Conservation (phyloP, 1,140 invertebrate genomes). For the Aphis craccivora region DNA sequence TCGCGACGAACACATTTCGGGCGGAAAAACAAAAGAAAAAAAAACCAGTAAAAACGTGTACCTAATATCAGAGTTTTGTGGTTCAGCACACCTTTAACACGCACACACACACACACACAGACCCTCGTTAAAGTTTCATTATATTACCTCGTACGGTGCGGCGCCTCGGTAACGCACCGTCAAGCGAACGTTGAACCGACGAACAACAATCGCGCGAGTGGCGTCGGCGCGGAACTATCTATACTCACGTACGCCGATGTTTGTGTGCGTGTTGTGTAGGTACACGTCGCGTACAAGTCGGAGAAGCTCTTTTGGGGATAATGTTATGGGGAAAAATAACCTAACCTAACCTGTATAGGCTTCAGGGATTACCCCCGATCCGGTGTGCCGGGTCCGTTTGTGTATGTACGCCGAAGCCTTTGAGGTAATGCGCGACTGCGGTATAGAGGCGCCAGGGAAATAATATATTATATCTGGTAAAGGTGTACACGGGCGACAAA, state of each 20-base stretch:
- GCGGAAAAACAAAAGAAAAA: slow-evolving; percentile 19
- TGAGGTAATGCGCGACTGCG: neutral
- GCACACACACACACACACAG: neutral
- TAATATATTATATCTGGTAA: neutral
- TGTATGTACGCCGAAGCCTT: neutral
- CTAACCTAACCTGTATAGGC: neutral
- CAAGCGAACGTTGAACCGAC: slow-evolving; percentile 56
- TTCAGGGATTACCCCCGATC: neutral
- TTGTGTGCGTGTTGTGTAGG: neutral
- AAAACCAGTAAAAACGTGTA: slow-evolving; percentile 9
- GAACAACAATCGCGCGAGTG: slow-evolving; percentile 4
- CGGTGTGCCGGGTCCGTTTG: too few relatives aligned
- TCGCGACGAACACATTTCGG: slow-evolving; percentile 27
- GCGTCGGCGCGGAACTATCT: slow-evolving; percentile 40
- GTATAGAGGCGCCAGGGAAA: neutral
- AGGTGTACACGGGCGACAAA: slow-evolving; percentile 12
- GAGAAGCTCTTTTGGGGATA: neutral
- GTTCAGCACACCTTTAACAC: slow-evolving; percentile 24
- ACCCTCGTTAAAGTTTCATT: slow-evolving; percentile 53
- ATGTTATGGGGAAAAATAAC: neutral
- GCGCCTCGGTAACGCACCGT: slow-evolving; percentile 33
- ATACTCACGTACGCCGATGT: neutral
- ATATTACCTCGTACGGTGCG: neutral
- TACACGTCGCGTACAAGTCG: neutral
- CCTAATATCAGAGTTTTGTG: slow-evolving; percentile 24